Evolutionary conservation across 2,797 vertebrate genomes (phyloP), one percentile per base, ranked within the genome.

Genomic region (Choloepus didactylus): DNA sequence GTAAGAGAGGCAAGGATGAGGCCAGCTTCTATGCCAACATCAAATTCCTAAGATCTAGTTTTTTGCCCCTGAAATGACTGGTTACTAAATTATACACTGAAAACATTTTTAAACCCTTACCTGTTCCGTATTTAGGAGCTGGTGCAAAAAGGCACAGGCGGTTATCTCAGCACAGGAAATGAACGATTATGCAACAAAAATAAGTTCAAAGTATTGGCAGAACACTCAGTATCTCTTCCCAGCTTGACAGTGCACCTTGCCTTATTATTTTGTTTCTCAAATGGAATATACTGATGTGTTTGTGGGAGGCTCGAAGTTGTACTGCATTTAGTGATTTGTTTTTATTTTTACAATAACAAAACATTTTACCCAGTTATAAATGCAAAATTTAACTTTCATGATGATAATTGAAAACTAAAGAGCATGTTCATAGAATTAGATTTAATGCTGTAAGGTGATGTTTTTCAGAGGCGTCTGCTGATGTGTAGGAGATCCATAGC

Each of bases 181-280:
- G 41, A 85, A 75, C 2, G 41, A 64, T 62, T 64, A 76, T 64
- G 21, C 44, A 70, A 70, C 44, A 64, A 77, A 89, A 88, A 70
- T 89, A 54, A 81, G 82, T 87, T 76, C 51, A 81, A 81, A 92
- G n/a, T 80, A 44, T 62, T 64, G 85, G n/a, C 12, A 93, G 84
- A 91, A 75, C 44, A 29, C 38, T 62, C 66, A 25, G 56, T 70
- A 77, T 95, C 73, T 46, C 46, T 46, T 88, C 79, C 54, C 38
- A 72, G 35, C 31, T 27, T 54, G 51, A 73, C 31, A 60, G 8
- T 41, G 38, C 14, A 46, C 25, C n/a, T 67, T 35, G 35, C 19
- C 49, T 60, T 91, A 81, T 76, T 76, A 60, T 84, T 87, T 41
- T 51, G 62, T 64, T 87, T 87, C 49, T 81, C 49, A 82, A 82